A percentile compares a stretch with the other conserved stretches of the same genome.
Conservation (phyloP, 2,113 vertebrate genomes). For the Ceuthmochares aereus region DNA sequence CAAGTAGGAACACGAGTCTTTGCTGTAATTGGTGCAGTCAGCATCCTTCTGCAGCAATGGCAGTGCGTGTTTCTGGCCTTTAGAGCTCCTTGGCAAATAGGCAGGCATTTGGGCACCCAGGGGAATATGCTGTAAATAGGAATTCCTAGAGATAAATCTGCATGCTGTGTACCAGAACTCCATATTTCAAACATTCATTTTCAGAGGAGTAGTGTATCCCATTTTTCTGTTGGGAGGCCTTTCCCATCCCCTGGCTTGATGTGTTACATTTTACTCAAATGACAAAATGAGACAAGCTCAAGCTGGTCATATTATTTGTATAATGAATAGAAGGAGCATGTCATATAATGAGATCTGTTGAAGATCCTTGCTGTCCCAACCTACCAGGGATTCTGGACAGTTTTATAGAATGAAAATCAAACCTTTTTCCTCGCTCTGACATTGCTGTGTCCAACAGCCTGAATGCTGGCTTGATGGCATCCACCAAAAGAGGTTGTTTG, state of each 20-base stretch:
- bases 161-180: not conserved
- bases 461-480: not conserved
- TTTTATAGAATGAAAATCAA: not conserved
- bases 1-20: conserved; percentile 55
- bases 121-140: conserved; percentile 36
- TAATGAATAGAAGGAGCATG: not conserved
- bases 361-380: not conserved
- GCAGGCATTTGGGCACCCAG: conserved; percentile 16
- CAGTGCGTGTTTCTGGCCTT: not conserved
- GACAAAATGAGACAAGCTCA: conserved; percentile 29
- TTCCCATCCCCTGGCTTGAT: conserved; percentile 27
- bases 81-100: not conserved
- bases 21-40: not conserved
- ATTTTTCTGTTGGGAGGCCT: conserved; percentile 24
- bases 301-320: not conserved
- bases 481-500: not conserved
- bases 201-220: not conserved
- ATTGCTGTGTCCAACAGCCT: not conserved
- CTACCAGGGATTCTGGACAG: not conserved
- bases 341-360: not conserved
- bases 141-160: conserved; percentile 65
- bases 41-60: not conserved
- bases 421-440: not conserved
- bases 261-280: conserved; percentile 25
- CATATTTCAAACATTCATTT: conserved; percentile 43